phyloP scores from a whole-genome alignment of 1,140 invertebrate species.

The Calephelis nemesis region DNA sequence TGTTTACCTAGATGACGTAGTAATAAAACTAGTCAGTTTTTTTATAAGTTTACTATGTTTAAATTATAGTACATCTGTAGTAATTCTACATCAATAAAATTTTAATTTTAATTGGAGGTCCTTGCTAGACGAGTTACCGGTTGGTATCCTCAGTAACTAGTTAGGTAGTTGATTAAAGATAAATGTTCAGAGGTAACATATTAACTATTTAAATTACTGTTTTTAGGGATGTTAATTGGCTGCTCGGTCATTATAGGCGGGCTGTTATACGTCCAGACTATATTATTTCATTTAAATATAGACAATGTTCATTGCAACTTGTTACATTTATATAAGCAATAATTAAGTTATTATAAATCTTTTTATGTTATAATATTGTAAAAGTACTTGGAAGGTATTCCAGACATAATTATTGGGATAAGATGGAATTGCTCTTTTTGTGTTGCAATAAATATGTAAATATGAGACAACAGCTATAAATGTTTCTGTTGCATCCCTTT shows the following conservation, averaged over 20 bases:
- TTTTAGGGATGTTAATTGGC: constrained; percentile 44
- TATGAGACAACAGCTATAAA: no score
- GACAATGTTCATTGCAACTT: constrained; percentile 8
- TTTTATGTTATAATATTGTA: no score
- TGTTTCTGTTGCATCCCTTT: no score
- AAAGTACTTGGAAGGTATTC: no score
- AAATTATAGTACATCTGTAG: no score
- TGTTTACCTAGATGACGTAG: no score
- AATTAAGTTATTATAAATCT: not conserved
- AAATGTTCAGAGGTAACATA: constrained; percentile 36
- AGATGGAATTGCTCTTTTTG: no score
- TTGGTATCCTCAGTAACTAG: constrained; percentile 4
- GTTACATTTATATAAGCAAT: not conserved
- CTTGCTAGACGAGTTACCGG: not conserved
- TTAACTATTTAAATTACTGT: constrained; percentile 41
- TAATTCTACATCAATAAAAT: not conserved
- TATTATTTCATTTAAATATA: constrained; percentile 13
- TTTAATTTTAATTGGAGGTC: constrained; percentile 14
- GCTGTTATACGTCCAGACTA: constrained; percentile 23
- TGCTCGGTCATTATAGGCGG: constrained; percentile 26
- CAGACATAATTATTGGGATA: no score
- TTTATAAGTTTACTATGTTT: no score
- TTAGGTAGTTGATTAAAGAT: constrained; percentile 26
- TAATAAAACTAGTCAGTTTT: no score
- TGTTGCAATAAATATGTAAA: no score